These are phyloP conservation scores for Drosophila simulans DNA, from an alignment of 1,140 invertebrate genomes.

Conservation along the genomic window DNA sequence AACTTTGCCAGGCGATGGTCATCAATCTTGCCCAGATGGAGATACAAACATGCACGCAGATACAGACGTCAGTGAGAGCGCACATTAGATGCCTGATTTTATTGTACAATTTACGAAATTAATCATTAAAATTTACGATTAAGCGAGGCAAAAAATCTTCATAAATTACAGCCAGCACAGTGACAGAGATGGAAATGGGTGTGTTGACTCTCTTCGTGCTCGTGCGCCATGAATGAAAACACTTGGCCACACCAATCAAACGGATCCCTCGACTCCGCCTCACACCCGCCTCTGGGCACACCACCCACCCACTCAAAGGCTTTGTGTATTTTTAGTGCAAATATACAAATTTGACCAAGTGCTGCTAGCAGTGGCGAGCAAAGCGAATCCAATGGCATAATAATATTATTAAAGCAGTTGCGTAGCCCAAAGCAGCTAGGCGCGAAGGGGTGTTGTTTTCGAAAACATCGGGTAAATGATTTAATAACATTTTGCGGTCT, in stretches of 20 bases:
- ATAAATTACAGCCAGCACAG: slow-evolving; percentile 59
- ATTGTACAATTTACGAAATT: slow-evolving; percentile 49
- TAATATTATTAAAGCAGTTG: slow-evolving; percentile 63
- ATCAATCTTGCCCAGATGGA: slow-evolving; percentile 63
- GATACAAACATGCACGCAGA: slow-evolving; percentile 6
- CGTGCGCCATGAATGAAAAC: slow-evolving; percentile 68
- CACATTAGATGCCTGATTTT: slow-evolving; percentile 44
- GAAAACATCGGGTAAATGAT: slow-evolving; percentile 6
- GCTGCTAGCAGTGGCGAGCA: slow-evolving; percentile 26
- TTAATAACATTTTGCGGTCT: slow-evolving; percentile 10
- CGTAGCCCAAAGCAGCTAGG: slow-evolving; percentile 7
- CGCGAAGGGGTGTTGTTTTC: slow-evolving; percentile 7
- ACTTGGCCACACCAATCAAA: slow-evolving; percentile 73
- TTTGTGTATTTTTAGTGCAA: slow-evolving; percentile 71
- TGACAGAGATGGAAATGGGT: slow-evolving; percentile 13
- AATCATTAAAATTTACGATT: slow-evolving; percentile 72
- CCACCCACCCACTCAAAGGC: slow-evolving; percentile 22
- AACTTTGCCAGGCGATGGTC: slow-evolving; percentile 24
- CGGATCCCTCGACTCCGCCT: background rate
- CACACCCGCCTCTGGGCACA: background rate
- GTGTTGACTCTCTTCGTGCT: slow-evolving; percentile 66
- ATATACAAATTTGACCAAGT: slow-evolving; percentile 73
- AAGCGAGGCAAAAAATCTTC: slow-evolving; percentile 51
- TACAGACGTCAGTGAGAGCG: slow-evolving; percentile 11
- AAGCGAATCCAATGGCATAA: slow-evolving; percentile 63